A percentile compares a stretch with the other conserved stretches of the same genome.
Evolutionary conservation across 2,888 invertebrate species (phyloP).

Genomic region (Julus scandinavius): DNA sequence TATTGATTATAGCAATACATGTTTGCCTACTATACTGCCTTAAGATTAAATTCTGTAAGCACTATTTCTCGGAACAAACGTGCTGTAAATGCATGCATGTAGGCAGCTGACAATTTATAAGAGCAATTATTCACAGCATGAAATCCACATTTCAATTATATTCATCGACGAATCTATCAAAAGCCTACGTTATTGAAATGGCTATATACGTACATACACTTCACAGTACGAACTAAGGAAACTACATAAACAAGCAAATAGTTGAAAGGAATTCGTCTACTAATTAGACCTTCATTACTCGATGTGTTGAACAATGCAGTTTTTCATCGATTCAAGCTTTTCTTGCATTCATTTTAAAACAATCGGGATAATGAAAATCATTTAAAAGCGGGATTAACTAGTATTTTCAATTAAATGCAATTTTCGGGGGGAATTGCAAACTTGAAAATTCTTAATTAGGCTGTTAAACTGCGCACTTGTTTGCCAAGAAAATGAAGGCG

Average conservation of each 20-base stretch:
- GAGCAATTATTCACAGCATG: constrained; percentile 27
- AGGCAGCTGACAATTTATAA: background rate
- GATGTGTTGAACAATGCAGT: background rate
- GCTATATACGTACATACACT: background rate
- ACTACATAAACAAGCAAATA: background rate
- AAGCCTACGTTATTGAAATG: background rate
- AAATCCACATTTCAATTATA: background rate
- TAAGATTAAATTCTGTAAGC: background rate
- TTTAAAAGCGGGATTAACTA: background rate
- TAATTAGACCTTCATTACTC: background rate
- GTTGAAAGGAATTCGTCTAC: background rate
- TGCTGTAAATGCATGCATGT: background rate
- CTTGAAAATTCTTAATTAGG: background rate
- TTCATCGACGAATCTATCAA: background rate
- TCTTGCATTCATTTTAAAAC: background rate
- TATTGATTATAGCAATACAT: background rate
- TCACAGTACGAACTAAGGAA: background rate
- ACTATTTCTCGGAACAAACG: background rate
- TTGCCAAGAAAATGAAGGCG: background rate
- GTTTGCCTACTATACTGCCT: background rate
- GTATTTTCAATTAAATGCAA: background rate
- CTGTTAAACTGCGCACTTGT: background rate
- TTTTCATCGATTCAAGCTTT: background rate
- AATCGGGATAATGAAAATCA: background rate
- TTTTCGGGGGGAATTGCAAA: background rate